Percentiles rank a stretch among this genome's conserved stretches.
Conservation (phyloP, 2,797 vertebrate genomes). For the Crocodylus rhombifer region DNA sequence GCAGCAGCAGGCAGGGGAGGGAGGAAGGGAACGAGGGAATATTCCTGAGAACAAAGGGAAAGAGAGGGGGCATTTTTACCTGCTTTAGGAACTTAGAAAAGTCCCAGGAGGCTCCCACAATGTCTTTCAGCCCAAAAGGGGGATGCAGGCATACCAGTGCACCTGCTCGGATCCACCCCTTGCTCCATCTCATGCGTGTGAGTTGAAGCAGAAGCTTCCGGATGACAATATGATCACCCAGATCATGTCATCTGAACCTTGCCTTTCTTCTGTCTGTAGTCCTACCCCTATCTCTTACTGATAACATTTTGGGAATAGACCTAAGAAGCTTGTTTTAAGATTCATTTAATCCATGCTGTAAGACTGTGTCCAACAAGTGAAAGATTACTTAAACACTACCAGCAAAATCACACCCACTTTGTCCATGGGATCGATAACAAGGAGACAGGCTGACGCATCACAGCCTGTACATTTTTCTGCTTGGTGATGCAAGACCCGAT, state of each 20-base stretch:
- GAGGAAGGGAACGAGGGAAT: too few species aligned
- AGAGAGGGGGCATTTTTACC: too few species aligned
- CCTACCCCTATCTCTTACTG: neutral
- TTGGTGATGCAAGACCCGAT: neutral
- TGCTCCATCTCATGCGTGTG: neutral
- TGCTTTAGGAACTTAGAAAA: too few species aligned
- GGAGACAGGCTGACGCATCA: neutral
- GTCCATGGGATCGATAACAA: neutral
- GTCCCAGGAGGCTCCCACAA: too few species aligned
- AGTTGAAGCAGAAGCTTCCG: neutral
- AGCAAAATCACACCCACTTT: neutral
- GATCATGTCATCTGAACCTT: neutral
- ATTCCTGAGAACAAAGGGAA: too few species aligned
- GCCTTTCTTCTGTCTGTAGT: neutral
- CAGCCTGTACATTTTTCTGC: neutral
- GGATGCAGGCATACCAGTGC: too few species aligned
- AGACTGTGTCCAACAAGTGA: neutral
- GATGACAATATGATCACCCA: neutral
- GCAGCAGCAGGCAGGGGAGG: too few species aligned
- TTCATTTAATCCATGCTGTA: neutral
- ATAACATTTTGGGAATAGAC: neutral
- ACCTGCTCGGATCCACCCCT: too few species aligned
- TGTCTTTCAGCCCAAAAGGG: too few species aligned
- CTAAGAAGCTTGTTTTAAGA: neutral
- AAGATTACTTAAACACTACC: neutral